Evolutionary conservation across 2,113 vertebrate genomes (phyloP), one percentile per base, ranked within the genome.

Genomic region (Clarias magur): DNA sequence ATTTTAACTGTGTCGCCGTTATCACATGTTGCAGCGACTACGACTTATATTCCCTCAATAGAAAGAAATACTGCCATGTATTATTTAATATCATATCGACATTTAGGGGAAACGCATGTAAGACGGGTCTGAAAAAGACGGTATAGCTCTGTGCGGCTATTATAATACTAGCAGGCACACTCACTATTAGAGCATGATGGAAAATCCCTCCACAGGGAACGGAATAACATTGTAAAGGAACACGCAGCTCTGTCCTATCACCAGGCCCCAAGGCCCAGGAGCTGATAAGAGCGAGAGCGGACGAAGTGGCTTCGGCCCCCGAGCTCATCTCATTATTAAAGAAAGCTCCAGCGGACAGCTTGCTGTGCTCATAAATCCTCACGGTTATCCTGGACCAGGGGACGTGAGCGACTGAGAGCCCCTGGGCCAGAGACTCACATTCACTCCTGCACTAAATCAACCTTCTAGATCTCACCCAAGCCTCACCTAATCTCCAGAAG

Each of bases 311-410:
- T 79, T 79, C 60, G 25, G 86, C 86, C 90, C 88, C 84, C 68
- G 67, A 86, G 88, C 81, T 80, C 75, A 89, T 86, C 86, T 90
- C 76, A 88, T 89, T 91, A 89, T 89, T 88, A 88, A 85, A 86
- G 80, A 84, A 63, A 81, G 85, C 86, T 89, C 75, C 87, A 72
- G 84, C 73, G 53, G 81, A 86, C 88, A 75, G 75, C 25, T 65
- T 68, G 53, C 86, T 82, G 60, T 80, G 76, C 86, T 88, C 90
- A 91, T 91, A 89, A 91, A 89, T 91, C 88, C 88, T 89, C 88
- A 86, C 79, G 82, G 81, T 88, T 91, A 88, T 89, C 88, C 86
- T 79, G 82, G 75, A 81, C 82, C 80, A 72, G 86, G 82, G 70
- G 86, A 88, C 53, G 80, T 79, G 80, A 84, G 89, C 82, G 86